Evolutionary conservation across 1,140 invertebrate species (phyloP), one percentile per base, ranked within the genome.

Genomic region (Sminthurinus signatus): DNA sequence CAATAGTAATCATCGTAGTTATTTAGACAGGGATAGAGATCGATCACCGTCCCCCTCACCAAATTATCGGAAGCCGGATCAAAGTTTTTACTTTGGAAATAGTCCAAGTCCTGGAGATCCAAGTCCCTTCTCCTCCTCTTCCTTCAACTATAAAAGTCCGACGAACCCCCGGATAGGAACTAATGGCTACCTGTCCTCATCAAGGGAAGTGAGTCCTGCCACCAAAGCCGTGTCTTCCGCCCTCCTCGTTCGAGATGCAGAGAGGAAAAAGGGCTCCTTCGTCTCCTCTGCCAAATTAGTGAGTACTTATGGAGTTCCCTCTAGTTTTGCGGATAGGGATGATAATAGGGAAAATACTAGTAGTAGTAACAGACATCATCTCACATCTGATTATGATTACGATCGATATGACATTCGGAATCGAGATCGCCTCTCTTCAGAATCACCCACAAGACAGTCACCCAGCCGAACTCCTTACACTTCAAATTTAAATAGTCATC

Each of bases 261-360:
- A 65, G 12, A 52, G 58, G 57, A 60, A 51, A 29, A 54, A 56
- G 21, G 63, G 55, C 36, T 57, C 55, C 12, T 29, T 51, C 12
- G 21, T 65, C 2, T 42, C 56, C 19, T 65, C 63, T 21, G 56
- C 63, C 12, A 65, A 65, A 65, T 32, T 65, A 29, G 57, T 60
- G 23, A 65, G 51, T 46, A 60, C 56, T 12, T 43, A 50, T 23
- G 36, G 31, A 27, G n/a, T n/a, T n/a, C n/a, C n/a, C n/a, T n/a
- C n/a, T n/a, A n/a, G n/a, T n/a, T n/a, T n/a, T n/a, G n/a, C n/a
- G n/a, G n/a, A n/a, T n/a, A n/a, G n/a, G n/a, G n/a, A n/a, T n/a
- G n/a, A n/a, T n/a, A n/a, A n/a, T n/a, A n/a, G n/a, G n/a, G n/a
- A n/a, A n/a, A n/a, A n/a, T n/a, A n/a, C n/a, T n/a, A n/a, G n/a